Conservation (phyloP, 2,113 vertebrate species). For the Procavia capensis region DNA sequence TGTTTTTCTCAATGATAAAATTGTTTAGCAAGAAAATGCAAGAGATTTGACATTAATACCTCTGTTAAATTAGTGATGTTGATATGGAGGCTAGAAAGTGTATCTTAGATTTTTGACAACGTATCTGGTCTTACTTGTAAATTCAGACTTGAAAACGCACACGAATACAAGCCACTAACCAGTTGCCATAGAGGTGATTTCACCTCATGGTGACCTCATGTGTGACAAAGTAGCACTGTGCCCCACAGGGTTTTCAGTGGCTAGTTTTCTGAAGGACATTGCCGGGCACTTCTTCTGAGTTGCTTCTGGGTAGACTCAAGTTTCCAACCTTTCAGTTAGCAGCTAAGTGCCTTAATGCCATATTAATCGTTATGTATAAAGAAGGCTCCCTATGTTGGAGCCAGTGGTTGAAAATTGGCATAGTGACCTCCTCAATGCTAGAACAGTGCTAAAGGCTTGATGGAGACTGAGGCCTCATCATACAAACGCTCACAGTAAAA, state of each 20-base stretch:
- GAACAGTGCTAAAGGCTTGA: neutral
- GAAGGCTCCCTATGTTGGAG: neutral
- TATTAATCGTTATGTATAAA: neutral
- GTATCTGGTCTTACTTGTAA: neutral
- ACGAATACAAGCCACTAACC: neutral
- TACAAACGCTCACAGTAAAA: neutral
- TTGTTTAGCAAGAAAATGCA: constrained; percentile 18
- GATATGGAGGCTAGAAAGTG: neutral
- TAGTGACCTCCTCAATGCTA: neutral
- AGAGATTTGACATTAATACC: constrained; percentile 24
- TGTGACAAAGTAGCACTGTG: neutral
- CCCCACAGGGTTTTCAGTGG: neutral
- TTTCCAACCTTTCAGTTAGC: neutral
- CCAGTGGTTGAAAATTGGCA: neutral
- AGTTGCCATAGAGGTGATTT: neutral
- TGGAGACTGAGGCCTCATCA: neutral
- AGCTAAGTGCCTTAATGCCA: neutral
- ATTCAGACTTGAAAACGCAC: neutral
- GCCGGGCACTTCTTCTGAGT: neutral
- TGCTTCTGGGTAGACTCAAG: neutral
- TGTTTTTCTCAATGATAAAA: constrained; percentile 6
- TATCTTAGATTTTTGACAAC: neutral
- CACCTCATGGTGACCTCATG: neutral
- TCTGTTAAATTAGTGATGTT: neutral
- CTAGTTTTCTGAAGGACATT: neutral